Percentiles rank a stretch among this genome's conserved stretches.
These are phyloP conservation scores for Caenorhabditis sp. DNA, from an alignment of 2,888 invertebrate species.

Conservation along the genomic window DNA sequence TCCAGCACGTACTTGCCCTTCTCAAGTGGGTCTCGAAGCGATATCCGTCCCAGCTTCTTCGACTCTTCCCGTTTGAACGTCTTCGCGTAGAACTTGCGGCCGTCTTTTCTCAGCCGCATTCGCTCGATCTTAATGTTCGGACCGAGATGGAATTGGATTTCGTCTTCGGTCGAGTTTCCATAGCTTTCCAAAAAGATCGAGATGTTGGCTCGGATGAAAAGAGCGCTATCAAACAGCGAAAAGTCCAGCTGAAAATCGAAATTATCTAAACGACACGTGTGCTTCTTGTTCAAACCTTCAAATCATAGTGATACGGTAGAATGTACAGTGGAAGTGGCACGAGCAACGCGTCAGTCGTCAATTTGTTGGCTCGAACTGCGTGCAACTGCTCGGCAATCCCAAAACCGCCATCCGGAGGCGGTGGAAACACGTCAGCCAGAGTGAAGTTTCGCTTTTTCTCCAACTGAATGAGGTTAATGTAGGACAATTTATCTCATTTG, in stretches of 20 bases:
- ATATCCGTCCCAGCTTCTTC: conserved; percentile 70
- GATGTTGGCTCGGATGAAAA: conserved; percentile 70
- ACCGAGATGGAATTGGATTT: conserved; percentile 75
- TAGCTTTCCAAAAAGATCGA: conserved; percentile 74
- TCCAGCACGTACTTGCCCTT: conserved; percentile 65
- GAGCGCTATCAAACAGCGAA: conserved; percentile 64
- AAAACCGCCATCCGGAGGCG: conserved; percentile 29
- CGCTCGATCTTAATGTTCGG: conserved; percentile 74
- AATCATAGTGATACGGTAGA: conserved; percentile 75
- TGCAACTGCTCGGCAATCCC: conserved; percentile 54
- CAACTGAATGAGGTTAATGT: conserved; percentile 17
- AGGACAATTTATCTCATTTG: not conserved
- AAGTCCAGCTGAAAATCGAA: conserved; percentile 71
- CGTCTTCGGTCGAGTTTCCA: conserved; percentile 75
- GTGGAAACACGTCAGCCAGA: conserved; percentile 57
- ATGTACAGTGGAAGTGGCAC: conserved; percentile 72
- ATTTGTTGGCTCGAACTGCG: conserved; percentile 38
- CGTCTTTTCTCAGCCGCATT: conserved; percentile 66
- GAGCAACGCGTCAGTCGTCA: conserved; percentile 59
- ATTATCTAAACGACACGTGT: not conserved
- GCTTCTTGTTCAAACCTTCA: conserved; percentile 59
- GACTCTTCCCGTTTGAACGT: conserved; percentile 72
- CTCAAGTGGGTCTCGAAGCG: conserved; percentile 61
- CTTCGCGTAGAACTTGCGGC: conserved; percentile 59
- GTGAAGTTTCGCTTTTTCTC: conserved; percentile 60